These are phyloP conservation scores for Tiliqua scincoides DNA, from an alignment of 2,113 vertebrate species.

Conservation along the genomic window DNA sequence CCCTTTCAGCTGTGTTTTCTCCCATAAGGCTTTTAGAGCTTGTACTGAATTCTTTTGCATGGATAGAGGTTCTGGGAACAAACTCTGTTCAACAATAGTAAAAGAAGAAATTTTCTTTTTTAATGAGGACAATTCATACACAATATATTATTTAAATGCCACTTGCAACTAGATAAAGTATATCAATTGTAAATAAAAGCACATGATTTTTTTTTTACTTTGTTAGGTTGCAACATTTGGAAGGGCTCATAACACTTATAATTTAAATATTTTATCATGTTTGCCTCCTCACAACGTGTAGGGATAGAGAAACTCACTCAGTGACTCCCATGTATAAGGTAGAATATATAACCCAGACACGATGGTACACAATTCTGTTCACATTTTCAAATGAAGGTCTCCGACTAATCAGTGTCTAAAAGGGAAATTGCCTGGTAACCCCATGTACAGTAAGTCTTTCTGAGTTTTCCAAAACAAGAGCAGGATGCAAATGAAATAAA, in stretches of 20 bases:
- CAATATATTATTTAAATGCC: neutral
- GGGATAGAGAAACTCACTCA: too few relatives aligned
- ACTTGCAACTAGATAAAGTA: too few relatives aligned
- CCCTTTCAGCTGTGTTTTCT: slow-evolving; percentile 84
- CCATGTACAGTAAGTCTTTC: too few relatives aligned
- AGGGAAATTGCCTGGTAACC: too few relatives aligned
- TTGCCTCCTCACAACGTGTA: neutral
- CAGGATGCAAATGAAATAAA: too few relatives aligned
- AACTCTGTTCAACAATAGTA: slow-evolving; percentile 74
- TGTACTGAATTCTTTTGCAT: slow-evolving; percentile 80
- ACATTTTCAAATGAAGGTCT: too few relatives aligned
- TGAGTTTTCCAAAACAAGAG: too few relatives aligned
- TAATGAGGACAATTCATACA: neutral
- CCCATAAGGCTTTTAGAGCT: slow-evolving; percentile 86
- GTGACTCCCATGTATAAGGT: too few relatives aligned
- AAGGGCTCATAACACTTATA: neutral
- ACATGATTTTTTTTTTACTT: neutral
- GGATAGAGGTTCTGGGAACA: slow-evolving; percentile 83
- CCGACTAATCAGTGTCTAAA: too few relatives aligned
- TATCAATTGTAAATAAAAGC: neutral
- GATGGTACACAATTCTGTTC: too few relatives aligned
- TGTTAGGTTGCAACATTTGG: neutral
- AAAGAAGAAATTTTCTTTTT: slow-evolving; percentile 1
- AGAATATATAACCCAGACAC: too few relatives aligned
- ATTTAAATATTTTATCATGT: neutral